Percentiles rank a stretch among this genome's conserved stretches.
Conservation (phyloP, 2,888 invertebrate genomes). For the Patella pellucida region DNA sequence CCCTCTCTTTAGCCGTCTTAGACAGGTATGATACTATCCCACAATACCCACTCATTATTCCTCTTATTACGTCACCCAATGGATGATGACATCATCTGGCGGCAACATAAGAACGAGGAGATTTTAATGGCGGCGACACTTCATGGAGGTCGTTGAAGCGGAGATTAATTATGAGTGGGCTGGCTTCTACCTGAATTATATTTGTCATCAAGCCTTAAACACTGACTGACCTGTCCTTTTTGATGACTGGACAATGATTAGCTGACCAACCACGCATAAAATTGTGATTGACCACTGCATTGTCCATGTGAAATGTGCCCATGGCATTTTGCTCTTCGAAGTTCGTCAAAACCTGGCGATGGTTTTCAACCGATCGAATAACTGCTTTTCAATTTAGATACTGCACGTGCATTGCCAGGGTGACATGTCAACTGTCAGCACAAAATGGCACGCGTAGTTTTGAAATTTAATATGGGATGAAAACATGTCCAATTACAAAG, state of each 20-base stretch:
- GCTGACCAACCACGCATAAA: neutral
- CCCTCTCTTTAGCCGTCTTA: too few species aligned
- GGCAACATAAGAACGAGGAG: neutral
- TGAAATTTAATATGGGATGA: neutral
- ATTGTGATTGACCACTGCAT: constrained; percentile 8
- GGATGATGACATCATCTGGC: constrained; percentile 7
- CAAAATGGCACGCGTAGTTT: constrained; percentile 5
- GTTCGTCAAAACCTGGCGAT: constrained; percentile 7
- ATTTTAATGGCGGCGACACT: neutral
- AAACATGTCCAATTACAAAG: constrained; percentile 1
- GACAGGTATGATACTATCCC: too few species aligned
- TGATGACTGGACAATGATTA: constrained; percentile 4
- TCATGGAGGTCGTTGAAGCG: constrained; percentile 3
- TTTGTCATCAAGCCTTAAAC: constrained; percentile 5
- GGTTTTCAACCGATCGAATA: neutral
- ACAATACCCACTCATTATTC: constrained; percentile 7
- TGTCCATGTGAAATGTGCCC: constrained; percentile 5
- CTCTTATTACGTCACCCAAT: neutral
- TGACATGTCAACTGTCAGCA: constrained; percentile 4
- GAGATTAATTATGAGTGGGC: neutral
- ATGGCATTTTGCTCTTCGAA: neutral
- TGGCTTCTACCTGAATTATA: constrained; percentile 3
- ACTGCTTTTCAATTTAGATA: neutral
- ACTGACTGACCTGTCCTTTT: neutral
- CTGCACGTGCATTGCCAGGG: neutral